phyloP scores from a whole-genome alignment of 2,888 invertebrate species.

The Spisula solida region DNA sequence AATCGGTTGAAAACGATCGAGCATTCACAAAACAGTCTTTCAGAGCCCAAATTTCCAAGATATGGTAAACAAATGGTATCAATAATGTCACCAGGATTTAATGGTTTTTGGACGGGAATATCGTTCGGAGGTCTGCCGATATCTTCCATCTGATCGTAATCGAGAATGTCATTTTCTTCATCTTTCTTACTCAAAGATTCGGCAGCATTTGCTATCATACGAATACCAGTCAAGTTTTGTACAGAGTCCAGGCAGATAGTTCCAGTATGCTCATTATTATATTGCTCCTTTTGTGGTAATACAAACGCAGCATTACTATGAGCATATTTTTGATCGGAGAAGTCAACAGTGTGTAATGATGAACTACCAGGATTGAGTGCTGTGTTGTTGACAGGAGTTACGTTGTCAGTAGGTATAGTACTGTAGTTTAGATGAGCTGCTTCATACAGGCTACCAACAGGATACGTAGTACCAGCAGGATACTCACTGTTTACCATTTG shows the following conservation, averaged over 20 bases:
- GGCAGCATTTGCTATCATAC: constrained; percentile 32
- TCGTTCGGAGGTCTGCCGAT: neutral
- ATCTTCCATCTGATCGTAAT: neutral
- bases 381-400: neutral
- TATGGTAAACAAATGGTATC: constrained; percentile 27
- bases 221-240: constrained; percentile 14
- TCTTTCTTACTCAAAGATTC: neutral
- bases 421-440: neutral
- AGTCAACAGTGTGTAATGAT: neutral
- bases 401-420: neutral
- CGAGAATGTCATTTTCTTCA: neutral
- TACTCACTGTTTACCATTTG: neutral
- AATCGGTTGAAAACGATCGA: constrained; percentile 41
- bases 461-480: neutral
- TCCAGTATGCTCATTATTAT: neutral
- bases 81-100: constrained; percentile 33
- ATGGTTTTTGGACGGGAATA: constrained; percentile 20
- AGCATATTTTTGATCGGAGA: neutral
- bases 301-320: neutral
- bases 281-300: neutral
- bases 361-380: neutral
- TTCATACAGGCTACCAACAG: neutral
- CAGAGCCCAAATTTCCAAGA: neutral
- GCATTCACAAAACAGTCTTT: constrained; percentile 37
- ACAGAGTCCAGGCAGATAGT: neutral